Evolutionary conservation across 2,888 invertebrate genomes (phyloP).

Genomic region (Agrenia bidenticulata): DNA sequence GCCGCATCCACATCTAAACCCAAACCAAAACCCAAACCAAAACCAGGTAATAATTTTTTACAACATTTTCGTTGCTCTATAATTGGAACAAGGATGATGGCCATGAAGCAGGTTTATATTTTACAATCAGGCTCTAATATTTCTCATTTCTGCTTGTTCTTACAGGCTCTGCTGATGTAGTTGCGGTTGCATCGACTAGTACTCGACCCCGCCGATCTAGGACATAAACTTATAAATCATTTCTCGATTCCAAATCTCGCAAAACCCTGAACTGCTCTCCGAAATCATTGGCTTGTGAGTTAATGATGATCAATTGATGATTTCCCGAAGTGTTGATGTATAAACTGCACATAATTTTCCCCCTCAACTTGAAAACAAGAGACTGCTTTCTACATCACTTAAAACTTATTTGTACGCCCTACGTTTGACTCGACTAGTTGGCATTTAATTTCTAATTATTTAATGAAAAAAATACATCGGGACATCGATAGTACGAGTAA

Average conservation of each 20-base stretch:
- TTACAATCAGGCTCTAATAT: too few relatives aligned
- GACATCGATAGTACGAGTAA: too few relatives aligned
- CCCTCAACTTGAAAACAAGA: slow-evolving; percentile 15
- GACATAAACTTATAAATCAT: background rate
- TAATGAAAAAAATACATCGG: too few relatives aligned
- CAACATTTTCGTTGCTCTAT: too few relatives aligned
- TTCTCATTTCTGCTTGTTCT: too few relatives aligned
- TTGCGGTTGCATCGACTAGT: background rate
- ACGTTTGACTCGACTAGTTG: slow-evolving; percentile 3
- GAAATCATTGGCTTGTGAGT: too few relatives aligned
- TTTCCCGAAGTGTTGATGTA: background rate
- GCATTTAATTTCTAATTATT: slow-evolving; percentile 14
- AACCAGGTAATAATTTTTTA: background rate
- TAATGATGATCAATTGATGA: too few relatives aligned
- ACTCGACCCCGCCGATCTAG: slow-evolving; percentile 11
- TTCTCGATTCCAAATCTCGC: too few relatives aligned
- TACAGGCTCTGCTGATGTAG: background rate
- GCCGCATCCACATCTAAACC: slow-evolving; percentile 20
- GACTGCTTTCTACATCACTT: slow-evolving; percentile 19
- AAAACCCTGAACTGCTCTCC: too few relatives aligned
- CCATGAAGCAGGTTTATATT: too few relatives aligned
- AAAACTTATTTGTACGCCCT: too few relatives aligned
- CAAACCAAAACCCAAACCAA: slow-evolving; percentile 1
- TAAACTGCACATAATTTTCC: background rate
- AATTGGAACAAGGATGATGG: too few relatives aligned